Conservation (phyloP, 1,140 invertebrate genomes). For the Batillaria attramentaria region DNA sequence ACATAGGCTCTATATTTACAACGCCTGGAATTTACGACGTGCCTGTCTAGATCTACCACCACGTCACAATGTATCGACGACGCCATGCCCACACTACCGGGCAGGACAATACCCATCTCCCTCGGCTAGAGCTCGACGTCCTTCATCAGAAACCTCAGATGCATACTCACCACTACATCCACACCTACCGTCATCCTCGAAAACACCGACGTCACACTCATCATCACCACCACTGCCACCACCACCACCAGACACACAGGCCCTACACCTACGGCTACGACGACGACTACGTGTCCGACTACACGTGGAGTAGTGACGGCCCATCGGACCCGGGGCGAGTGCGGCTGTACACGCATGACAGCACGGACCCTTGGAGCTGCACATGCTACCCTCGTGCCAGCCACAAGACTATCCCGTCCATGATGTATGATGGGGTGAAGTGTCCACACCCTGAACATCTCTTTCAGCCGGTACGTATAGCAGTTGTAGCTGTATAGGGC, state of each 20-base stretch:
- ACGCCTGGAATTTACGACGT: too few relatives aligned
- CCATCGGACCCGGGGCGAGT: slow-evolving; percentile 19
- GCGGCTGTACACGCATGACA: slow-evolving; percentile 43
- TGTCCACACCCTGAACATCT: slow-evolving; percentile 46
- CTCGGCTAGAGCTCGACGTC: slow-evolving; percentile 11
- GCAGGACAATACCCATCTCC: background rate
- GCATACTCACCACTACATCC: too few relatives aligned
- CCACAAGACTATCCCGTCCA: slow-evolving; percentile 50
- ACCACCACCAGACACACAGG: background rate
- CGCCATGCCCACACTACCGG: too few relatives aligned
- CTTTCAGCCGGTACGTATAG: slow-evolving; percentile 31
- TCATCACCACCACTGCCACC: background rate
- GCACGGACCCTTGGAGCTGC: slow-evolving; percentile 39
- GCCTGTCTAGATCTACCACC: too few relatives aligned
- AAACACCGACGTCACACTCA: background rate
- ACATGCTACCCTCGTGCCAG: slow-evolving; percentile 49
- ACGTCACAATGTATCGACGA: too few relatives aligned
- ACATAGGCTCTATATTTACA: too few relatives aligned
- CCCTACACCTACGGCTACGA: slow-evolving; percentile 10
- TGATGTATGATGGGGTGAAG: slow-evolving; percentile 52
- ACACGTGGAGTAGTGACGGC: background rate
- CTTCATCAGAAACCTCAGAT: background rate
- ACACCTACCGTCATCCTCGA: background rate
- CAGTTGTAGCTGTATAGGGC: background rate
- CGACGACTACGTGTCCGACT: slow-evolving; percentile 8